Base-by-base conservation (phyloP, 2,113 vertebrate genomes). In the Tetrax tetrax region DNA sequence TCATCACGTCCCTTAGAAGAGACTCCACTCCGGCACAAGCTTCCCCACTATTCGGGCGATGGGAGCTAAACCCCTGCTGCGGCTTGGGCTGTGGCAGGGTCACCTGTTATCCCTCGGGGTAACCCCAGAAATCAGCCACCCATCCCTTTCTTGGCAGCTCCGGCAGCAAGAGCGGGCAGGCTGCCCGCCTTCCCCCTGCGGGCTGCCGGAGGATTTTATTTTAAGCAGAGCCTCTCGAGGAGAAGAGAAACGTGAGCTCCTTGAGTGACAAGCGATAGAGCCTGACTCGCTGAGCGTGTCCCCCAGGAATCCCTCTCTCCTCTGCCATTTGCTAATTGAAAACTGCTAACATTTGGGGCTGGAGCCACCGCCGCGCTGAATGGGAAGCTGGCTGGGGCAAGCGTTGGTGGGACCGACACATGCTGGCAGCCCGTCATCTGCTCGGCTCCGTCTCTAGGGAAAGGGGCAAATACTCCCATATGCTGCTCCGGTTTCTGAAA, bases 241-340 rank as follows among this genome's bases (percentile, higher is more conserved):
- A 83, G 83, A 83, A 70, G 83, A 45, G 93, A 78, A 95, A 95
- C 78, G 82, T 93, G 95, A 97, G 94, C 96, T 94, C 74, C 84
- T 94, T 89, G 94, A 95, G 95, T 92, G 91, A 95, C 94, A 90
- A 93, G 95, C 47, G 89, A 65, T 83, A 68, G 95, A 86, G 94
- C 86, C 92, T 28, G 86, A 77, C 89, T 95, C 53, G 89, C 92
- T 95, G 31, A 43, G 93, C 33, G 59, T 83, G 93, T 95, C 96
- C 96, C 94, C 87, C 87, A 93, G 95, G 94, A 96, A 94, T 94
- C 89, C 86, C 94, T 59, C 51, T 43, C 50, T 81, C 89, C 89
- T 96, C 91, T 95, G 93, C 96, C 96, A 91, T 96, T 96, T 96
- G 94, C 95, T 97, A 95, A 95, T 95, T 95, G 96, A 96, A 97